Evolutionary conservation across 2,113 vertebrate genomes (phyloP), one percentile per base, ranked within the genome.

Genomic region (Emberiza fucata): DNA sequence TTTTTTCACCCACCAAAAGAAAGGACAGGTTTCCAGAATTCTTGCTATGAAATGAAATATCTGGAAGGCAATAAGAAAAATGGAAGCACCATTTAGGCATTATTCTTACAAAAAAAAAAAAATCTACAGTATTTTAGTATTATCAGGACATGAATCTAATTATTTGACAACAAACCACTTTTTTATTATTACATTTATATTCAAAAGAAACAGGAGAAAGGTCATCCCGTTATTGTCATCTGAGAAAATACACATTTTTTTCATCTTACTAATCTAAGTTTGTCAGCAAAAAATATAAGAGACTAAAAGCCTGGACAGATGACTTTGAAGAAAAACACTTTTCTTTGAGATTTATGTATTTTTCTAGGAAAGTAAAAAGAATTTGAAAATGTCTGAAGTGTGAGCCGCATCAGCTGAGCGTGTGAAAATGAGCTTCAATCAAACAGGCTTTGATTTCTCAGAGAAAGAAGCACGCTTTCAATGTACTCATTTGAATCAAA

Each of bases 361-460:
- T 88, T 91, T 70, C 16, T 76, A 59, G 68, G 48, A 88, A 82
- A 70, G 27, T 40, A 35, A 83, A 59, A 95, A 17, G 54, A 72
- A 59, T 77, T 78, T 64, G 29, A 71, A 79, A 82, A 82, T 59
- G 42, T 54, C 71, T 86, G 0, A 88, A 76, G 80, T 95, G 93
- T 88, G 82, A 96, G 48, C 44, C 92, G 29, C 33, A 83, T 83
- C 90, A 68, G 54, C 72, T 88, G 88, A 94, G 71, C 42, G 27
- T 94, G 88, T 90, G 82, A 96, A 94, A 96, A 95, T 92, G 86
- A 94, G 44, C 78, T 81, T 92, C 96, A 96, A 92, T 81, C 93
- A 96, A 80, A 75, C 5, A 27, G 76, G 85, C 75, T 95, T 92
- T 93, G 90, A 95, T 81, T 95, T 91, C 64, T 90, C 56, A 66